Base-by-base conservation (phyloP, 2,797 vertebrate genomes). In the Diplodus sargus region DNA sequence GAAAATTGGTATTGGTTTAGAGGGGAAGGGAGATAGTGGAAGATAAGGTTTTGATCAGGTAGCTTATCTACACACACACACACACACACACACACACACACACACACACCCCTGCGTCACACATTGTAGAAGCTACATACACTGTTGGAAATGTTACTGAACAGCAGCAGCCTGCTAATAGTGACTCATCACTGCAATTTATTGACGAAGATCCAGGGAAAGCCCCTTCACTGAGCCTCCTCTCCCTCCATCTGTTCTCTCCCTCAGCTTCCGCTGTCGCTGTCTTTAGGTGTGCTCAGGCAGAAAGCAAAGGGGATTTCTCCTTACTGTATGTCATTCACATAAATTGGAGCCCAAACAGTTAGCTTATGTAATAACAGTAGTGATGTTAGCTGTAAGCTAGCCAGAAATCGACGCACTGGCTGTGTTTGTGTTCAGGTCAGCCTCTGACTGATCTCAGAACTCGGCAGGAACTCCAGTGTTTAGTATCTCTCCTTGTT, bases 1-100 rank as follows among this genome's bases (percentile, higher is more conserved):
- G 64, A 69, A 80, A 76, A 81, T 74, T 72, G 60, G 43, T 77
- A 79, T 70, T 81, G 74, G 73, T 85, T 76, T 58, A 70, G 58
- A 54, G 56, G 61, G 70, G 59, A 79, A 62, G 52, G n/a, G 67
- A 77, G 74, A 69, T 51, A 63, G 64, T 72, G 53, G 30, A 77
- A 82, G 74, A 82, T 79, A 70, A 78, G n/a, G 2, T 71, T 84
- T 82, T 73, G 64, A 87, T 79, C 22, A 58, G 22, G 53, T 18
- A 84, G 7, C 18, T 70, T 62, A 74, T 70, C 28, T 67, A 12
- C 16, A 10, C 11, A 57, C 60, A 52, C 34, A 45, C 39, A 48
- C 28, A 25, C 39, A 64, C 25, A 54, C 43, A 57, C 60, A 52
- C 34, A 45, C 39, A 48, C 28, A 25, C 45, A 54, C 43, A 57